These are phyloP conservation scores for Sebastes matsubarae DNA, from an alignment of 2,797 vertebrate species.

Conservation along the genomic window DNA sequence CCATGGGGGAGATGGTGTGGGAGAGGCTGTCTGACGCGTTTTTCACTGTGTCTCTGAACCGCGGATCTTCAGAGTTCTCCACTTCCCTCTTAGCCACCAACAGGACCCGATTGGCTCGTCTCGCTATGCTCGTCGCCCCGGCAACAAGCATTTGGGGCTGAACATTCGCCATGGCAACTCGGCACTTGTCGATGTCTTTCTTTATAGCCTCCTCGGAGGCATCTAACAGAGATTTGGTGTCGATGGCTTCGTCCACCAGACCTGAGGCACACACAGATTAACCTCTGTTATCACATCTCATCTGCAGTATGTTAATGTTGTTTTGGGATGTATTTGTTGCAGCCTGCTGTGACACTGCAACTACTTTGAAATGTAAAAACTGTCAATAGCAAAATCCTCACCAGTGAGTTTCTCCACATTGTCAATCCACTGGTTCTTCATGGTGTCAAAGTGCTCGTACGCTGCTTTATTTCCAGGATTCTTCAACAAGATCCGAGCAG, in stretches of 20 bases:
- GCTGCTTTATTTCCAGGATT: slow-evolving; percentile 98
- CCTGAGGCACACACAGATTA: slow-evolving; percentile 73
- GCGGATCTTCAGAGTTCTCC: slow-evolving; percentile 97
- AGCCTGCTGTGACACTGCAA: background rate
- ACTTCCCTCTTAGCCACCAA: slow-evolving; percentile 96
- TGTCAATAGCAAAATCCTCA: slow-evolving; percentile 54
- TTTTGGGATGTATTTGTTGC: background rate
- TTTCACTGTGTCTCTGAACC: slow-evolving; percentile 95
- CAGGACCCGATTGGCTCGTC: slow-evolving; percentile 95
- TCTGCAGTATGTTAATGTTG: background rate
- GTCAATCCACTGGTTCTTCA: slow-evolving; percentile 99
- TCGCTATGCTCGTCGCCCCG: slow-evolving; percentile 97
- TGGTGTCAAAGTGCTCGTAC: slow-evolving; percentile 98
- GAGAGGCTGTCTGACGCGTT: slow-evolving; percentile 94
- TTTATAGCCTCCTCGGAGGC: slow-evolving; percentile 99
- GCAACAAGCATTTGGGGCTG: slow-evolving; percentile 99
- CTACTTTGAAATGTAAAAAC: background rate
- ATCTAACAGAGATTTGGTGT: slow-evolving; percentile 95
- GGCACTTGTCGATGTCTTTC: slow-evolving; percentile 98
- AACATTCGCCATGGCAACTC: slow-evolving; percentile 97
- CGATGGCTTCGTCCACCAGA: slow-evolving; percentile 97
- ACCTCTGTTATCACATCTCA: background rate
- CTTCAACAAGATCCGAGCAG: slow-evolving; percentile 93
- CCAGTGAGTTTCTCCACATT: slow-evolving; percentile 98
- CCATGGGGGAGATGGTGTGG: slow-evolving; percentile 98